Evolutionary conservation across 2,888 invertebrate genomes (phyloP).

Genomic region (Iselma pallidipennis): DNA sequence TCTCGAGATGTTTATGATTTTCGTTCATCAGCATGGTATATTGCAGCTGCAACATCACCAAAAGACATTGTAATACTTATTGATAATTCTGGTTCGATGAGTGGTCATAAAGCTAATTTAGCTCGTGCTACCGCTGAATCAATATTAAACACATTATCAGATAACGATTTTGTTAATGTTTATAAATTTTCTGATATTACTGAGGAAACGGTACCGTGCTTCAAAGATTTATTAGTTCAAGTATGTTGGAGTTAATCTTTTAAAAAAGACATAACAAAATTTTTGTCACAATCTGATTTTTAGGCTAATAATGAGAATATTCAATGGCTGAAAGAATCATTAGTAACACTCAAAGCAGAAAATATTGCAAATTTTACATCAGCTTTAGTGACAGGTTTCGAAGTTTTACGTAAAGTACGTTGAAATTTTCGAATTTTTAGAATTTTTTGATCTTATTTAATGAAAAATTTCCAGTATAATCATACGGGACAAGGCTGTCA

Average conservation of each 20-base stretch:
- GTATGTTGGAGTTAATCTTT: slow-evolving; percentile 55
- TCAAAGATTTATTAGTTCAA: slow-evolving; percentile 86
- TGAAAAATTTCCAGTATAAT: slow-evolving; percentile 66
- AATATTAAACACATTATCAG: slow-evolving; percentile 91
- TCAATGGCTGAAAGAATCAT: slow-evolving; percentile 75
- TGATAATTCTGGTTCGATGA: slow-evolving; percentile 89
- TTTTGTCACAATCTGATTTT: slow-evolving; percentile 29
- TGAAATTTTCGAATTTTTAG: neutral
- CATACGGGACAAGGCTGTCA: slow-evolving; percentile 84
- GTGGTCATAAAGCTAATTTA: slow-evolving; percentile 80
- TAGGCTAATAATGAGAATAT: slow-evolving; percentile 83
- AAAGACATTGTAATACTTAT: slow-evolving; percentile 95
- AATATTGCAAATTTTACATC: slow-evolving; percentile 90
- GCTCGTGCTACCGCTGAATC: slow-evolving; percentile 87
- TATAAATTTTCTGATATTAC: slow-evolving; percentile 86
- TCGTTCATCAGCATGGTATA: slow-evolving; percentile 93
- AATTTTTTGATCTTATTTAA: slow-evolving; percentile 1
- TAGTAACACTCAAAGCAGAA: slow-evolving; percentile 73
- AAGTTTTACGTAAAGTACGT: slow-evolving; percentile 82
- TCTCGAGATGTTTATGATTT: slow-evolving; percentile 91
- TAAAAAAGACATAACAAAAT: neutral
- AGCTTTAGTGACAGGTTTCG: slow-evolving; percentile 90
- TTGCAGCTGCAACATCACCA: slow-evolving; percentile 95
- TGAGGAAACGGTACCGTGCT: slow-evolving; percentile 86
- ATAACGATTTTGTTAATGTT: slow-evolving; percentile 97